phyloP scores from a whole-genome alignment of 1,140 invertebrate genomes.

The Apocrypta bakeri region DNA sequence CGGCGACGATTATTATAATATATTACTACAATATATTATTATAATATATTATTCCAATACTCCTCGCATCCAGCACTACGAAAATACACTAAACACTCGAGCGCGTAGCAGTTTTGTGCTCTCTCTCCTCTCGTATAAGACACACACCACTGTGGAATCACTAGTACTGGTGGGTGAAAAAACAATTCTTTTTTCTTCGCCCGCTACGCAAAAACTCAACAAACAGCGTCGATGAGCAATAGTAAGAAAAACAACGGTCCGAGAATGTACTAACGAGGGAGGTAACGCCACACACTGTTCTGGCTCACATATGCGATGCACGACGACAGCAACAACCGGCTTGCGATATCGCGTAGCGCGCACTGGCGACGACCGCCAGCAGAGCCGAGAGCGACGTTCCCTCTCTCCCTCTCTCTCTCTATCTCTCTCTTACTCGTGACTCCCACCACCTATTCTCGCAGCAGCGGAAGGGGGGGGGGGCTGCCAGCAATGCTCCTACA shows the following conservation, averaged over 20 bases:
- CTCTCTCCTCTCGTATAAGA: background rate
- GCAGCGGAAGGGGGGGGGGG: constrained; percentile 7
- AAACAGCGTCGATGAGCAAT: background rate
- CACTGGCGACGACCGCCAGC: constrained; percentile 64
- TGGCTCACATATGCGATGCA: background rate
- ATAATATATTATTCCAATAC: too few species aligned
- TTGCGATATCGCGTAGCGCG: constrained; percentile 72
- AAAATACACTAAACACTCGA: too few species aligned
- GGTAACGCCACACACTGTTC: constrained; percentile 54
- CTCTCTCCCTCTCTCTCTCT: constrained; percentile 34
- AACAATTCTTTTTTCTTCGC: background rate
- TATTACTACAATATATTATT: too few species aligned
- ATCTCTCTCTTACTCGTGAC: constrained; percentile 22
- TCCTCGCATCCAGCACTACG: too few species aligned
- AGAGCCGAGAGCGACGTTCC: constrained; percentile 14
- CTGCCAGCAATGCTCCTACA: background rate
- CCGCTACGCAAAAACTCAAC: background rate
- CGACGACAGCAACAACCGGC: constrained; percentile 57
- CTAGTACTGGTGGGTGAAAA: too few species aligned
- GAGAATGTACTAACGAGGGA: background rate
- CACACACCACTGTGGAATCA: too few species aligned
- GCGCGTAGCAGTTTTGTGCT: background rate
- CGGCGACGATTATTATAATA: too few species aligned
- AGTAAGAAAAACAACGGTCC: background rate
- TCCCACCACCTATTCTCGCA: constrained; percentile 11